These are phyloP conservation scores for Flexamia atlantica DNA, from an alignment of 2,888 invertebrate genomes.

Conservation along the genomic window DNA sequence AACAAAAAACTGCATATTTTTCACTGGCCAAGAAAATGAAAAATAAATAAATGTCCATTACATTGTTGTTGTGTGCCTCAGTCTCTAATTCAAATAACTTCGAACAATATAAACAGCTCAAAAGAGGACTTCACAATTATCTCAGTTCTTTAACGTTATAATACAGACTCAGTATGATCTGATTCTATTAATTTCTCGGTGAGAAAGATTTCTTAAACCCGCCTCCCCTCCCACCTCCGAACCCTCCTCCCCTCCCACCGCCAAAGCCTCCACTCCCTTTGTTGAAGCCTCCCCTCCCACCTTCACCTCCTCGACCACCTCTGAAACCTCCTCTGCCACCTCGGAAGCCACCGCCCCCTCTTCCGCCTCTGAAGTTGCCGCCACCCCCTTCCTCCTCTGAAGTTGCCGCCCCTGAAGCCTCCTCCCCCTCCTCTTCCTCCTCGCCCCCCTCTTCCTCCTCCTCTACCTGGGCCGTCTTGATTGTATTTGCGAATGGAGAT, in stretches of 20 bases:
- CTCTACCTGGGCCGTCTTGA: not conserved
- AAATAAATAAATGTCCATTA: too few species aligned
- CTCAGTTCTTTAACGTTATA: too few species aligned
- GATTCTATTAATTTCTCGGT: not conserved
- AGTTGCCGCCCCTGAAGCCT: slow-evolving; percentile 2
- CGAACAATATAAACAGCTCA: too few species aligned
- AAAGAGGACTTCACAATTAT: too few species aligned
- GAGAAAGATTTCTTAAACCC: not conserved
- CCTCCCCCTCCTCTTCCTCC: slow-evolving; percentile 20
- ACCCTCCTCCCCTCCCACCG: not conserved
- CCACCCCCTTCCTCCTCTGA: not conserved
- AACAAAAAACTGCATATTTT: too few species aligned
- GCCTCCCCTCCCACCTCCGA: not conserved
- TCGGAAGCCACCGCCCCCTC: slow-evolving; percentile 3
- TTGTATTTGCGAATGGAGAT: not conserved
- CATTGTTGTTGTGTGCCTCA: too few species aligned
- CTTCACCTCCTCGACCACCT: not conserved
- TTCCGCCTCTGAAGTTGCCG: slow-evolving; percentile 11
- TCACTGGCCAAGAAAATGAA: too few species aligned
- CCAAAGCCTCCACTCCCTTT: not conserved
- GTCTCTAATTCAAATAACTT: too few species aligned
- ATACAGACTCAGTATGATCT: too few species aligned
- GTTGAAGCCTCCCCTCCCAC: not conserved
- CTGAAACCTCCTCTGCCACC: slow-evolving; percentile 31
- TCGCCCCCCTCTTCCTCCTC: slow-evolving; percentile 13